Conservation (phyloP, 2,888 invertebrate species). For the Xylophagus ater region DNA sequence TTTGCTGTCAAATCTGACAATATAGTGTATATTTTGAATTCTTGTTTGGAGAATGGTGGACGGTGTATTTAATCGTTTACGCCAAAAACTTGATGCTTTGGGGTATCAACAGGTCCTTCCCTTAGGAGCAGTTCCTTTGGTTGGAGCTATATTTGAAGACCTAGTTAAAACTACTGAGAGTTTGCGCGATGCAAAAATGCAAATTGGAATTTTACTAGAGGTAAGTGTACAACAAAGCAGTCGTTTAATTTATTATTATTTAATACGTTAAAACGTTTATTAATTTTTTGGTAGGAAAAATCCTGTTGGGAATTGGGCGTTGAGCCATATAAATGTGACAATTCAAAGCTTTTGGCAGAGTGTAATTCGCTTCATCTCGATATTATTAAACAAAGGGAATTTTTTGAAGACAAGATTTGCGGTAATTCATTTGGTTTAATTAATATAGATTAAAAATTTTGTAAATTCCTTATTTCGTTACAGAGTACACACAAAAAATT, state of each 20-base stretch:
- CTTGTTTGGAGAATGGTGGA: slow-evolving; percentile 21
- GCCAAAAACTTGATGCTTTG: slow-evolving; percentile 66
- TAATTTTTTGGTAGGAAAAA: slow-evolving; percentile 47
- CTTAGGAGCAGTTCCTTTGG: slow-evolving; percentile 65
- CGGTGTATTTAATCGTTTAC: slow-evolving; percentile 30
- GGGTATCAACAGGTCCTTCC: slow-evolving; percentile 70
- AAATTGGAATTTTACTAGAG: slow-evolving; percentile 57
- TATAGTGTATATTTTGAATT: no score
- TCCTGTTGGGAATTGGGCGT: slow-evolving; percentile 56
- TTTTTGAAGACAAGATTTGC: slow-evolving; percentile 46
- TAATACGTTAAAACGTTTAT: not conserved
- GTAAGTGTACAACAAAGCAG: no score
- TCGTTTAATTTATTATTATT: slow-evolving; percentile 9
- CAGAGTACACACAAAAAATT: slow-evolving; percentile 43
- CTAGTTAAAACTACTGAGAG: slow-evolving; percentile 79
- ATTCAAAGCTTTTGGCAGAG: slow-evolving; percentile 62
- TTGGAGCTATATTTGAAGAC: slow-evolving; percentile 70
- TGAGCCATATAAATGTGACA: slow-evolving; percentile 73
- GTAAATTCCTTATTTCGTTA: slow-evolving; percentile 17
- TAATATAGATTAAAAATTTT: slow-evolving; percentile 8
- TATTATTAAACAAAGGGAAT: slow-evolving; percentile 53
- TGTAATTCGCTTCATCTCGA: slow-evolving; percentile 61
- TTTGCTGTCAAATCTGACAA: no score
- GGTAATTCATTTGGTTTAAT: slow-evolving; percentile 30
- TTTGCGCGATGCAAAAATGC: slow-evolving; percentile 69